Evolutionary conservation across 2,797 vertebrate genomes (phyloP), one percentile per base, ranked within the genome.

Genomic region (Darevskia nairensis): DNA sequence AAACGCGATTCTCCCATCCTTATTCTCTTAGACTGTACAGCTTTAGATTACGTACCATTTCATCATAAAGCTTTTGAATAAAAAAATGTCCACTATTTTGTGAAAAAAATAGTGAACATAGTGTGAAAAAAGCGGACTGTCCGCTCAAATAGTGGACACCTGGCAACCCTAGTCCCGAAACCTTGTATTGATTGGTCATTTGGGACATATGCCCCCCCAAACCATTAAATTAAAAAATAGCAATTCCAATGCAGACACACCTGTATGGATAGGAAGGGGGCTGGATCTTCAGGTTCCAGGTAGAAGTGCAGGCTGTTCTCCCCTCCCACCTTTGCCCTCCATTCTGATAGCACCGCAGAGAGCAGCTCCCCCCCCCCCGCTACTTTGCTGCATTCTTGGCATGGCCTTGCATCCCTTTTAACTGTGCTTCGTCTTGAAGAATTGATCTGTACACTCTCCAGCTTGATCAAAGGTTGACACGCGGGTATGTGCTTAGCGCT

Each of bases 391-490:
- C 83, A 92, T 92, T 92, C 88, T 74, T 46, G 41, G 78, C 86
- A 80, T 81, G 78, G 88, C 81, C 78, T 82, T 86, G 85, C 85
- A 66, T 92, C 75, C 84, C 86, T 90, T 93, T 93, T 89, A 89
- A 91, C 89, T 90, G 84, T n/a, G 25, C 80, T 90, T 89, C 87
- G 55, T 90, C 91, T 88, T 35, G 85, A 77, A 82, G 90, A 91
- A 93, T 92, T 93, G 93, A 92, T 91, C 90, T 91, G 86, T 89
- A 83, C 90, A 89, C 76, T 82, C 89, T 88, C 84, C 3, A 27
- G 66, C 87, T 90, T 92, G 93, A 93, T 93, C 93, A 93, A 93
- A 91, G 91, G 89, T 90, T 92, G 93, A 92, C 91, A 93, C 69
- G 68, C 39, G 44, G 80, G 90, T 84, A 86, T 74, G 59, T 55